Evolutionary conservation across 2,113 vertebrate genomes (phyloP), one percentile per base, ranked within the genome.

Genomic region (Cynocephalus volans): DNA sequence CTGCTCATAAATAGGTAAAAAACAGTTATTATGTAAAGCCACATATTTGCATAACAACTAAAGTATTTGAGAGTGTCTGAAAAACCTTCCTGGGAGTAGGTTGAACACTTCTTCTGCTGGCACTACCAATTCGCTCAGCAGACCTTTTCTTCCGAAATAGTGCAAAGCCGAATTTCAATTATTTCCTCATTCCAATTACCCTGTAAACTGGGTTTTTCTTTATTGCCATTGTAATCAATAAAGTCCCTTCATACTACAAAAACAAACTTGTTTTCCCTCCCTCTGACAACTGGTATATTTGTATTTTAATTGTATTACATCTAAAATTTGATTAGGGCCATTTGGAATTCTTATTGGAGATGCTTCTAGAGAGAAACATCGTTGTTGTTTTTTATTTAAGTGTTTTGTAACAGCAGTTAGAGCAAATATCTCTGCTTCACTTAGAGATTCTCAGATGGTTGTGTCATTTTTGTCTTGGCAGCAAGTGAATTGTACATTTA

Each of bases 311-410:
- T 91, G 70, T 65, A 28, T 64, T 76, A 33, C 72, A 75, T 88
- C 19, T 79, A 24, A 72, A 56, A 33, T 92, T 41, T 93, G 88
- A 72, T 91, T 54, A 76, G 48, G 52, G 65, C 60, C 70, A 36
- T 88, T 77, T 93, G 91, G 48, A 97, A 70, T 76, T 91, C n/a
- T 62, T 72, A 52, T 31, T 82, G 56, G 75, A 92, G 69, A 83
- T 84, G 70, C 26, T 80, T 80, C 64, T 65, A 64, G 75, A 91
- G 62, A 86, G 85, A 96, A 83, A 67, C 24, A 50, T 0, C 28
- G 86, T 36, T 56, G 86, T 36, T 56, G 31, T 85, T 60, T 69
- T 62, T 65, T 26, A 0, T 26, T 24, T 3, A 24, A 60, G 7
- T 76, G 64, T 62, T 79, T 48, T 64, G 9, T 79, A 62, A 21